Conservation (phyloP, 2,797 vertebrate genomes). For the Acrossocheilus wenchowensis region DNA sequence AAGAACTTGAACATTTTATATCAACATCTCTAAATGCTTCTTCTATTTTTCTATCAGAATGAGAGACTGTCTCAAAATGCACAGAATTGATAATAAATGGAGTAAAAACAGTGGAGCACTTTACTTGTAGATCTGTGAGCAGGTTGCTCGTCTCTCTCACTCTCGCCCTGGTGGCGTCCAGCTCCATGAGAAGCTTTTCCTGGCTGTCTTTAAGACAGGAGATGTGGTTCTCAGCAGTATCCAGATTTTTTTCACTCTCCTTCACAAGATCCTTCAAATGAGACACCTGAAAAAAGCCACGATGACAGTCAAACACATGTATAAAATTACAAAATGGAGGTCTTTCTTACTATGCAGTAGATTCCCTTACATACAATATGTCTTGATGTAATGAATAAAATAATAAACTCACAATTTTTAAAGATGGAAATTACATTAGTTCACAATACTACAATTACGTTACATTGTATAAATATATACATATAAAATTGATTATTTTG, state of each 20-base stretch:
- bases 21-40: slow-evolving; percentile 1
- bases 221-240: slow-evolving; percentile 91
- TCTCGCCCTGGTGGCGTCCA: slow-evolving; percentile 86
- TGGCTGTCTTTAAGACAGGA: slow-evolving; percentile 90
- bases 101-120: background rate
- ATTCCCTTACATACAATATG: background rate
- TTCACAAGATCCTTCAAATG: slow-evolving; percentile 91
- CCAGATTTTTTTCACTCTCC: slow-evolving; percentile 89
- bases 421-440: background rate
- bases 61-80: background rate
- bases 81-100: background rate
- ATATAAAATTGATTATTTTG: too few species aligned
- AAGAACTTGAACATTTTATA: background rate
- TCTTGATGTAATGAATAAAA: background rate
- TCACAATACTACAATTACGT: background rate
- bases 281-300: slow-evolving; percentile 78
- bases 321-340: background rate
- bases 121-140: slow-evolving; percentile 89
- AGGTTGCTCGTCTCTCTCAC: slow-evolving; percentile 92
- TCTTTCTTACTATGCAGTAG: background rate
- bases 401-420: background rate
- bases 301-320: background rate
- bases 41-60: slow-evolving; percentile 20
- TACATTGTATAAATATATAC: background rate
- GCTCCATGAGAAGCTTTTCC: slow-evolving; percentile 90